Evolutionary conservation across 2,797 vertebrate species (phyloP).

Genomic region (Semotilus atromaculatus): DNA sequence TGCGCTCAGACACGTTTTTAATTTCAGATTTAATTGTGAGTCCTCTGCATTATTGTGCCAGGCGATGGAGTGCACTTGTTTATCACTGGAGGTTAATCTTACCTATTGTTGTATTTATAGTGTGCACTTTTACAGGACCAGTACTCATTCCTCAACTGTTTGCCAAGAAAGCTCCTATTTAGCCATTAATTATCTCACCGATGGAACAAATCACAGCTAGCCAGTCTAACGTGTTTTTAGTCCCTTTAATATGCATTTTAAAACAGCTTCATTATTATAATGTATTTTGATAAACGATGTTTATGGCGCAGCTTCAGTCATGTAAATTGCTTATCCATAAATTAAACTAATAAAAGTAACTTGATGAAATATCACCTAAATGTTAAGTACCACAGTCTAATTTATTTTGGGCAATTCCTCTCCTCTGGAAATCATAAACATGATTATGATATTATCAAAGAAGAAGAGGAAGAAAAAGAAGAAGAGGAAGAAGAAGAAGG

Average conservation of each 20-base stretch:
- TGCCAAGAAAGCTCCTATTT: constrained; percentile 71
- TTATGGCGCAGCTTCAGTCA: constrained; percentile 76
- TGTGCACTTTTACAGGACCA: constrained; percentile 63
- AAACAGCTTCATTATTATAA: constrained; percentile 86
- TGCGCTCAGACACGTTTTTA: constrained; percentile 65
- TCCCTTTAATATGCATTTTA: constrained; percentile 84
- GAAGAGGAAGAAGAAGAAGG: neutral
- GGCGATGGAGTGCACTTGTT: constrained; percentile 64
- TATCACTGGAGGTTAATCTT: constrained; percentile 72
- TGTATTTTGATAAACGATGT: constrained; percentile 87
- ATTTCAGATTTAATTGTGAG: constrained; percentile 70
- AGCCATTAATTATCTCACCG: constrained; percentile 78
- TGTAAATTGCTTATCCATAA: constrained; percentile 84
- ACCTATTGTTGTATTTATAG: constrained; percentile 75
- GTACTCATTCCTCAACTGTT: constrained; percentile 70
- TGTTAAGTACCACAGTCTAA: constrained; percentile 77
- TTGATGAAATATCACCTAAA: constrained; percentile 82
- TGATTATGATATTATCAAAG: constrained; percentile 71
- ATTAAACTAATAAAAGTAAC: constrained; percentile 84
- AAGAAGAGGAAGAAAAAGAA: constrained; percentile 61
- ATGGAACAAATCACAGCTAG: constrained; percentile 66
- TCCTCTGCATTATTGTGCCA: constrained; percentile 62
- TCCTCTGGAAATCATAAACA: constrained; percentile 67
- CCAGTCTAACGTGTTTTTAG: constrained; percentile 78
- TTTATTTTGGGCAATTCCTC: constrained; percentile 70